Evolutionary conservation across 2,888 invertebrate genomes (phyloP).

Genomic region (Petrophora chlorosata): DNA sequence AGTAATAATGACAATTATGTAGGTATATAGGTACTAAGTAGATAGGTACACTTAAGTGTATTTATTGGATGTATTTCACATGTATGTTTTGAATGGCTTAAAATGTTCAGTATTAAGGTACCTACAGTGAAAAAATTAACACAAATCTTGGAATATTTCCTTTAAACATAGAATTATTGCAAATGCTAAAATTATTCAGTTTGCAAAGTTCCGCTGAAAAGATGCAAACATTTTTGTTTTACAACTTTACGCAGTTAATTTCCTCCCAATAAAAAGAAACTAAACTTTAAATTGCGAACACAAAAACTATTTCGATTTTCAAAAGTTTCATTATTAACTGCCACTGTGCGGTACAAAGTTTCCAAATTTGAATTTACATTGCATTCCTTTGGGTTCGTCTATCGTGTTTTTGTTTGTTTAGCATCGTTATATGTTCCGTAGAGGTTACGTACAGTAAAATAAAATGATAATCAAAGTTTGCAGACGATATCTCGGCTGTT

Average conservation of each 20-base stretch:
- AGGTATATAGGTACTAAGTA: no score
- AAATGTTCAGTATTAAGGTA: neutral
- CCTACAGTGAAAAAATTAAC: no score
- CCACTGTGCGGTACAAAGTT: slow-evolving; percentile 20
- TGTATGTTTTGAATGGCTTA: no score
- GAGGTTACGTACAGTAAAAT: slow-evolving; percentile 28
- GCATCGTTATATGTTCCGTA: slow-evolving; percentile 13
- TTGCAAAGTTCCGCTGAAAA: neutral
- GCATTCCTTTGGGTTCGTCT: slow-evolving; percentile 20
- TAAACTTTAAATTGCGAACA: slow-evolving; percentile 3
- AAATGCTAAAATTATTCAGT: neutral
- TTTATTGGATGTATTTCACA: no score
- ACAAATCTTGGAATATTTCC: no score
- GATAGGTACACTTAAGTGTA: no score
- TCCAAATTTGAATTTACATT: slow-evolving; percentile 25
- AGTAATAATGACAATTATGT: no score
- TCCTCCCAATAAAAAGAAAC: neutral
- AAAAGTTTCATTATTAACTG: slow-evolving; percentile 22
- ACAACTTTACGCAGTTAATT: neutral
- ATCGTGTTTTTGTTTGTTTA: slow-evolving; percentile 24
- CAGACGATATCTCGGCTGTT: slow-evolving; percentile 31
- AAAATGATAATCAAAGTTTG: slow-evolving; percentile 37
- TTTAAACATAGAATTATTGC: no score
- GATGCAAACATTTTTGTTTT: neutral
- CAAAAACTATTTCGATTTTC: slow-evolving; percentile 20